Conservation (phyloP, 1,140 invertebrate genomes). For the Calliphora vicina region DNA sequence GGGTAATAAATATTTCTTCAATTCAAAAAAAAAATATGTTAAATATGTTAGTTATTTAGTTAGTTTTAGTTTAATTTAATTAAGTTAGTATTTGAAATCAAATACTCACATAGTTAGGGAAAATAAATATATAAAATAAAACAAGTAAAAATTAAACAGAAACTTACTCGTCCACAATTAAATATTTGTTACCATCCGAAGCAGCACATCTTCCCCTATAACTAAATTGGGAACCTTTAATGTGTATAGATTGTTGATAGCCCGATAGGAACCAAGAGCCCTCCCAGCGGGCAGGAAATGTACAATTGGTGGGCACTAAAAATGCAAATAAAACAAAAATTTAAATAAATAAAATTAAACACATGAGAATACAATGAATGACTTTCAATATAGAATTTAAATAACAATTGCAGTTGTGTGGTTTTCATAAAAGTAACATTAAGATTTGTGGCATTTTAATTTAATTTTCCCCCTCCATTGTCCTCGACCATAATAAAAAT, state of each 20-base stretch:
- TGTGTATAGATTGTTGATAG: conserved; percentile 79
- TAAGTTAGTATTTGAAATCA: too few relatives aligned
- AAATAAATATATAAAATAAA: neutral
- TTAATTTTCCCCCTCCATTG: conserved; percentile 34
- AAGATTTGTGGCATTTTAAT: conserved; percentile 63
- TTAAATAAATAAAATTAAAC: neutral
- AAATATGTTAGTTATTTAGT: too few relatives aligned
- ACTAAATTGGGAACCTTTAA: conserved; percentile 78
- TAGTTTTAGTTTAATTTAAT: too few relatives aligned
- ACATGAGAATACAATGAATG: neutral
- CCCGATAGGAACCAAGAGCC: conserved; percentile 87
- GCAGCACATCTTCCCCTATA: conserved; percentile 82
- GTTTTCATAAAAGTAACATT: too few relatives aligned
- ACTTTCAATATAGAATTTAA: neutral
- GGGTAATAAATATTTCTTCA: too few relatives aligned
- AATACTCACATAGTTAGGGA: neutral
- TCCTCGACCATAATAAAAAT: neutral
- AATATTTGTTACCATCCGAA: conserved; percentile 83
- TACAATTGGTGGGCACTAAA: conserved; percentile 71
- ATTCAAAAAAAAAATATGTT: too few relatives aligned
- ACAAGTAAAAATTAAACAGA: neutral
- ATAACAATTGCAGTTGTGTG: neutral
- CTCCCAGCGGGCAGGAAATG: conserved; percentile 80
- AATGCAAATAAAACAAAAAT: conserved; percentile 27
- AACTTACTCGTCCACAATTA: conserved; percentile 84